Percentiles rank a stretch among this genome's conserved stretches.
Conservation (phyloP, 2,888 invertebrate genomes). For the Ctenicera cuprea region DNA sequence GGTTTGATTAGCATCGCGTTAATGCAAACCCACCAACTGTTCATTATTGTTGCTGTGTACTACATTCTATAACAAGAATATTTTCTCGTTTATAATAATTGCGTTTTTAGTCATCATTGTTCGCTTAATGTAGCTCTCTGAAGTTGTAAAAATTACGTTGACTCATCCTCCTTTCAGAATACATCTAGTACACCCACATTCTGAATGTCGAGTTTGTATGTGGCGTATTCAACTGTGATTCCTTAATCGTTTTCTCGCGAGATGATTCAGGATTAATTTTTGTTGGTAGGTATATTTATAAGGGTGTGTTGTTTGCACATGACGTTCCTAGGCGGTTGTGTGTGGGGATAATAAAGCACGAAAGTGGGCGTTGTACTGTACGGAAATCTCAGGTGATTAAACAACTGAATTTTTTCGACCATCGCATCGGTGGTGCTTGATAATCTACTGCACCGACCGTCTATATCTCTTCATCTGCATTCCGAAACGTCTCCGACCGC, state of each 20-base stretch:
- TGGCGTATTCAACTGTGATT: not conserved
- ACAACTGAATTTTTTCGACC: not conserved
- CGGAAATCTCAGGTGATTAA: constrained; percentile 4
- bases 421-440: not conserved
- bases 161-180: constrained; percentile 22
- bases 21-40: constrained; percentile 13
- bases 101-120: constrained; percentile 28
- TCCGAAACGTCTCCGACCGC: constrained; percentile 13
- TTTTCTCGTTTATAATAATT: constrained; percentile 12
- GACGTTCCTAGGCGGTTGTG: not conserved
- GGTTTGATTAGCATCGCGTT: constrained; percentile 19
- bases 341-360: not conserved
- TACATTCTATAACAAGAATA: constrained; percentile 14
- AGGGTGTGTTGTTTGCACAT: constrained; percentile 32
- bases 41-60: not conserved
- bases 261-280: constrained; percentile 33
- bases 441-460: not conserved
- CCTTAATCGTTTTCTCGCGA: constrained; percentile 8
- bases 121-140: constrained; percentile 12
- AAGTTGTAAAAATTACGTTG: constrained; percentile 32
- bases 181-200: constrained; percentile 10
- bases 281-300: constrained; percentile 12
- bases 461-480: constrained; percentile 13
- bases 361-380: constrained; percentile 1
- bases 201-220: not conserved